Base-by-base conservation (phyloP, 2,797 vertebrate species). In the Anguilla megastoma region DNA sequence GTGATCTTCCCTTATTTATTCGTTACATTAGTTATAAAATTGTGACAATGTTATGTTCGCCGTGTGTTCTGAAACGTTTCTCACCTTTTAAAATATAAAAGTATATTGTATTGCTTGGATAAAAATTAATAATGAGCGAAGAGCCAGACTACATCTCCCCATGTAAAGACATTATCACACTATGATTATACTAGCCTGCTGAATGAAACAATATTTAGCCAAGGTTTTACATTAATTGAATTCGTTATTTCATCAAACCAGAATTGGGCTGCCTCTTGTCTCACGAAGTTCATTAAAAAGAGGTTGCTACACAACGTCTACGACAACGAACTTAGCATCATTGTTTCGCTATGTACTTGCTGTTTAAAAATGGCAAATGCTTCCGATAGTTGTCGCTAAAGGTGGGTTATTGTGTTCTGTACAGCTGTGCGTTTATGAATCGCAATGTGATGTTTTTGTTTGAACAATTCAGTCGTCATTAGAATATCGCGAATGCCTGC, bases 341-440 rank as follows among this genome's bases (percentile, higher is more conserved):
- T 71, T 71, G 66, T 71, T 71, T 71, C 66, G 33, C 33, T 79
- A 79, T 45, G 74, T 84, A 30, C 27, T 30, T 56, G 10, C 18
- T 18, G 52, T 56, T 82, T 54, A 58, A 84, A 84, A 84, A 56
- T 84, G 50, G 83, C 83, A 24, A 58, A 30, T 14, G 14, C 83
- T 30, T 54, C 83, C 83, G 12, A 27, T 84, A 84, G 83, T 84
- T 84, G 83, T 84, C 52, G 83, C 83, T 18, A 84, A 84, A 84
- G 83, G 83, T 52, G 27, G n/a, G 45, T 16, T 58, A 8, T 7
- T 69, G n/a, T 84, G 16, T 30, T 84, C 82, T 56, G 21, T 14
- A 56, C 8, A 30, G 79, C 79, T 84, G 52, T 58, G 83, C n/a
- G 24, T 83, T 83, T 48, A 83, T 48, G 80, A 50, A 84, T 84